Evolutionary conservation across 2,888 invertebrate genomes (phyloP), one percentile per base, ranked within the genome.

Genomic region (Dasysyrphus tricinctus): DNA sequence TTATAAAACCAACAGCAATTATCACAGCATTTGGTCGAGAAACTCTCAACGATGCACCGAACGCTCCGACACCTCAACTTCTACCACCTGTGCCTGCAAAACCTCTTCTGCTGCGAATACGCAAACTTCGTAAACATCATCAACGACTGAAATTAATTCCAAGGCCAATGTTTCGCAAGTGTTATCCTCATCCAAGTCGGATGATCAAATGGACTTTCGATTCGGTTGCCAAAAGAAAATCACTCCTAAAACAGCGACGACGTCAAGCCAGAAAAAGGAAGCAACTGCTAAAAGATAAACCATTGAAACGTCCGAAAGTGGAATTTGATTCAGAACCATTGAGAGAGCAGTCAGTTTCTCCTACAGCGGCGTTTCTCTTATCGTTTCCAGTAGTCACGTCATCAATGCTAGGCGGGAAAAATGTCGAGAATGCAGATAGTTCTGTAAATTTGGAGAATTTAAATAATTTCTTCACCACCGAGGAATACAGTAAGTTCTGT

Each of bases 371-470:
- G 0, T 95, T 95, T 89, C 90, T 95, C 1, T 91, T 94, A 89
- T 94, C 95, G 1, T 95, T 95, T 89, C 95, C 95, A 0, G 90
- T 95, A 11, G 95, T 95, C 1, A 94, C 94, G 0, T 94, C 94
- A 87, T 79, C 79, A 6, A 77, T 65, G 61, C n/a, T 80, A 5
- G 94, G 93, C 8, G 93, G 94, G 61, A 82, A 93, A 93, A 90
- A 92, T 92, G 16, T 93, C 93, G 1, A 94, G 94, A 89, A 83
- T 29, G 34, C 19, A 9, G 78, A 88, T 37, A 79, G 69, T 29
- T 78, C 85, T 6, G 89, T 88, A 5, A 88, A 84, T 5, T 76
- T 89, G 37, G 89, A 89, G n/a, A 89, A 89, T 76, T 57, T 89
- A 2, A 89, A 88, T 54, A 88, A 88, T 37, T 89, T 89, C 37